Percentiles rank a stretch among this genome's conserved stretches.
Conservation (phyloP, 2,113 vertebrate species). For the Gambusia affinis region DNA sequence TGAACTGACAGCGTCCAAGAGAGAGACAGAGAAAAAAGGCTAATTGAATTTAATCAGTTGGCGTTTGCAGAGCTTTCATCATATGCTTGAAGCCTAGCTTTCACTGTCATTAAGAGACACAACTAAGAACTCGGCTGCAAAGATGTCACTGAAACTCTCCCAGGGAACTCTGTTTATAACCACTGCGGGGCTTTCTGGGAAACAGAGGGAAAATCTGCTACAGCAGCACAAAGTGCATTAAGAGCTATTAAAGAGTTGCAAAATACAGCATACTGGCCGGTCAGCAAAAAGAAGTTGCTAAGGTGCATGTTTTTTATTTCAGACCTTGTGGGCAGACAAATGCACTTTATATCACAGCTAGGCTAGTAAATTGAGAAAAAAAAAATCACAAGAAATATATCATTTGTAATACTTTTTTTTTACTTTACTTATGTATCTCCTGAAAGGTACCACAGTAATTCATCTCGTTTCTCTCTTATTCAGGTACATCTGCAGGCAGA, state of each 20-base stretch:
- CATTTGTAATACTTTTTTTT: background rate
- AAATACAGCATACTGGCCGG: constrained; percentile 19
- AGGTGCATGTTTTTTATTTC: constrained; percentile 21
- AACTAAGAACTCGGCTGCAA: background rate
- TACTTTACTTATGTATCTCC: background rate
- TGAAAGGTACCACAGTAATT: too few relatives aligned
- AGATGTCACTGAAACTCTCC: constrained; percentile 4
- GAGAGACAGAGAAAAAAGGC: constrained; percentile 3
- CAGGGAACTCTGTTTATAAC: constrained; percentile 14
- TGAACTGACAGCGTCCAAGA: constrained; percentile 28
- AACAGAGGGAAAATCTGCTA: constrained; percentile 13
- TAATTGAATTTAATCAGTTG: constrained; percentile 51
- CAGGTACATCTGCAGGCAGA: too few relatives aligned
- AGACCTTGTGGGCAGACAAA: constrained; percentile 7
- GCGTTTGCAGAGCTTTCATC: constrained; percentile 35
- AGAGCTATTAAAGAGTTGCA: constrained; percentile 28
- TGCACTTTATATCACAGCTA: background rate
- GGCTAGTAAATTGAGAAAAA: constrained; percentile 4
- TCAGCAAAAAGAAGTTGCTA: constrained; percentile 27
- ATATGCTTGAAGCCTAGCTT: constrained; percentile 1
- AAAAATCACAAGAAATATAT: constrained; percentile 12
- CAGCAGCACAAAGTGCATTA: constrained; percentile 15
- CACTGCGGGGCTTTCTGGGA: constrained; percentile 22
- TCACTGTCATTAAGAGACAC: background rate
- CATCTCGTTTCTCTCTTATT: too few relatives aligned